Base-by-base conservation (phyloP, 1,140 invertebrate genomes). In the Samia ricini region DNA sequence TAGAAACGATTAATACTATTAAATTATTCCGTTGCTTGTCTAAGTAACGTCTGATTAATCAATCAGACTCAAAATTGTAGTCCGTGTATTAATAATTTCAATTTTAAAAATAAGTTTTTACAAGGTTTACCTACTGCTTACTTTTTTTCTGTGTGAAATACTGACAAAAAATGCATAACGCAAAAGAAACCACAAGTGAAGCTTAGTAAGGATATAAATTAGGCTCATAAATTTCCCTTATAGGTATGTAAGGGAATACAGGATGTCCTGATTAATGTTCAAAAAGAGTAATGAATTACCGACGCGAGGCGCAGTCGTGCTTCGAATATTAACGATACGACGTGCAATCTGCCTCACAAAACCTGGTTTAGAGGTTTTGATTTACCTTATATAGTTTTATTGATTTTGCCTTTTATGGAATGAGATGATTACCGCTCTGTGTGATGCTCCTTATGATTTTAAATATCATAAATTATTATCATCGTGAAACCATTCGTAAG, bases 211-310 rank as follows among this genome's bases (percentile, higher is more conserved):
- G 33, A 42, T 52, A 52, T 52, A 52, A 52, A 52, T 52, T 52
- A 52, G 50, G 15, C 19, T 52, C 50, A 52, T 55, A 55, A 55
- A 55, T 55, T 55, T n/a, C 24, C 52, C 52, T 55, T 24, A 24
- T 55, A 33, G 33, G 26, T 57, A 20, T 23, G 26, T 57, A 29
- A 33, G 33, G 26, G 24, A 18, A 57, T 49, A 59, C 57, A 49
- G 57, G 22, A 59, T 15, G 10, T 54, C 50, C 56, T 66, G 64
- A 66, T 66, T 66, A 66, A 66, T 66, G 64, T 66, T 66, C 55
- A 58, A 42, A 58, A 62, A 66, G 64, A 66, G 56, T 66, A 66
- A 66, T 66, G 64, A 66, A 66, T 66, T 59, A 56, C 61, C 33
- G 36, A 58, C 48, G 19, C 60, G 55, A 62, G 59, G 56, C 48